A percentile compares a stretch with the other conserved stretches of the same genome.
Evolutionary conservation across 2,113 vertebrate genomes (phyloP).

Genomic region (Macquaria ambigua): DNA sequence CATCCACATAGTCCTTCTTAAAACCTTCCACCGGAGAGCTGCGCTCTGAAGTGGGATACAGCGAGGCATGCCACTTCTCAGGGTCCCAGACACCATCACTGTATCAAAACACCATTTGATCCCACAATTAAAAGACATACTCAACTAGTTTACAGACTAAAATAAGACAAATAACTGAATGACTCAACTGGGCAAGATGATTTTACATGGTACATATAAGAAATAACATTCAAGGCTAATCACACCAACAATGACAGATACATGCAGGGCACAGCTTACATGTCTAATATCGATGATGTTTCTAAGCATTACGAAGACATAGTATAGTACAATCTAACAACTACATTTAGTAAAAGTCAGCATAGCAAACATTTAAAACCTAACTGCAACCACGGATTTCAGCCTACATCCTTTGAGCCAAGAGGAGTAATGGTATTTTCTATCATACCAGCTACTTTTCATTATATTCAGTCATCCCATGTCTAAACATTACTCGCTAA

Average conservation of each 20-base stretch:
- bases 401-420: neutral
- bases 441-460: neutral
- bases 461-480: neutral
- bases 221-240: neutral
- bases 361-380: neutral
- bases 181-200: fast-evolving
- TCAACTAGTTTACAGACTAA: neutral
- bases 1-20: slow-evolving; percentile 92
- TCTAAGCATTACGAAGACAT: neutral
- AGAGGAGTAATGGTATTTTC: neutral
- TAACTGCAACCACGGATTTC: neutral
- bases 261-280: neutral
- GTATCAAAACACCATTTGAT: slow-evolving; percentile 27
- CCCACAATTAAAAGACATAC: neutral
- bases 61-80: slow-evolving; percentile 98
- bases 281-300: neutral
- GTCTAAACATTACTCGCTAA: neutral
- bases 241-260: neutral
- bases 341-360: neutral
- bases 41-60: slow-evolving; percentile 93
- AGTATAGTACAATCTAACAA: neutral
- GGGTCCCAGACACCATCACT: slow-evolving; percentile 99
- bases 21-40: slow-evolving; percentile 92
- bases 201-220: neutral
- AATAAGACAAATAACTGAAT: neutral